A percentile compares a stretch with the other conserved stretches of the same genome.
Conservation (phyloP, 2,113 vertebrate genomes). For the Tragelaphus strepsiceros region DNA sequence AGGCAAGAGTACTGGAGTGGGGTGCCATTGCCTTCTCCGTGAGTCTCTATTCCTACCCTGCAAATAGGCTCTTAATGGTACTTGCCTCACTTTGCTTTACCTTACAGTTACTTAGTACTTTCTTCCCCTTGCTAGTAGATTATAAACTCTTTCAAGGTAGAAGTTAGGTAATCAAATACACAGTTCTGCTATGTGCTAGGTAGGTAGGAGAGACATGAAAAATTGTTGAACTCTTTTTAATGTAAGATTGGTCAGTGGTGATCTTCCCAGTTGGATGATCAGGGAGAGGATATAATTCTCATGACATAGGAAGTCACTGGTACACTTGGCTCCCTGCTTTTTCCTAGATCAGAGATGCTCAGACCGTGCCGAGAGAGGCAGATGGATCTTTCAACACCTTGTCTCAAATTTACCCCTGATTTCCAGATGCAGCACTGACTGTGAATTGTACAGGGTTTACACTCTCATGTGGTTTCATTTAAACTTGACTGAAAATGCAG, state of each 20-base stretch:
- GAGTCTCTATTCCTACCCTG: neutral
- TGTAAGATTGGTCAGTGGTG: neutral
- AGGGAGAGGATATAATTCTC: neutral
- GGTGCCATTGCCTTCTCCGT: neutral
- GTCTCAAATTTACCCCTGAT: neutral
- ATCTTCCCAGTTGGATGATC: neutral
- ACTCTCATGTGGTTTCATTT: neutral
- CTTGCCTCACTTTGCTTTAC: neutral
- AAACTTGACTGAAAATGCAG: neutral
- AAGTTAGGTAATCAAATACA: neutral
- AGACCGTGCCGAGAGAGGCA: neutral
- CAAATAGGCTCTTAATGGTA: neutral
- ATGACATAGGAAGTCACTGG: neutral
- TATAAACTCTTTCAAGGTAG: neutral
- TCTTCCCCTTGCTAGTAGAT: neutral
- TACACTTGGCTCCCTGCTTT: neutral
- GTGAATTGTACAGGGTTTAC: neutral
- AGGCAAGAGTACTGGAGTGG: too few species aligned
- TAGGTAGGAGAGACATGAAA: neutral
- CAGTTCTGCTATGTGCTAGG: neutral
- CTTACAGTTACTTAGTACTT: neutral
- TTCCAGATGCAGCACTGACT: neutral
- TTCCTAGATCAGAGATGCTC: neutral
- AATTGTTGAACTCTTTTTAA: neutral
- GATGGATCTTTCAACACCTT: neutral